Evolutionary conservation across 2,888 invertebrate species (phyloP), one percentile per base, ranked within the genome.

Genomic region (Ypsolopha scabrella): DNA sequence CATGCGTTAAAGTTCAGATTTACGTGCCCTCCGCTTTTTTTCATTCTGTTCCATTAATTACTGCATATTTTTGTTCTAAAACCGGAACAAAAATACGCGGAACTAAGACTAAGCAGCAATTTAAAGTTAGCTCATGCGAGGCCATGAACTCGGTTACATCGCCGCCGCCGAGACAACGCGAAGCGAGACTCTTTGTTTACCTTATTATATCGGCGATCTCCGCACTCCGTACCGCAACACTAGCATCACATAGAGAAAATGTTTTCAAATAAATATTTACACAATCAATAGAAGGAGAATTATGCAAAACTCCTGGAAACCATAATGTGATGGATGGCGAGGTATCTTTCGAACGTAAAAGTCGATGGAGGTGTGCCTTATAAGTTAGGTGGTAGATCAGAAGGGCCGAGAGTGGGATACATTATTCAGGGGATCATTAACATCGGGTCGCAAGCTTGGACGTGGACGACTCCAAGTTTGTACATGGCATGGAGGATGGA

Each of bases 351-450:
- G 10, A 41, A 61, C 71, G 68, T 81, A 83, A 83, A 85, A 78
- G 85, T 77, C 70, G 67, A 72, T 71, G 67, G 72, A 73, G 70
- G 68, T 71, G 71, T 72, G 72, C 82, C 83, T 72, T 83, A 80
- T 83, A 80, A 59, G 80, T 59, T 36, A 8, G 35, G 48, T 24
- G 48, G 73, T 67, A 72, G 71, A 71, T 68, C 70, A 72, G 71
- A 68, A 14, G 69, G 70, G 67, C 77, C 75, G 67, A 69, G 78
- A 80, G 82, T 76, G 83, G 82, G 75, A 80, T 77, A 80, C 80
- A 82, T 82, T 81, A 82, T 81, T 80, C 80, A 79, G 73, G 75
- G 75, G 83, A 85, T 81, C 83, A 81, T 85, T 83, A 83, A 82
- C 85, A 83, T 83, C 76, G 80, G 70, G 57, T 65, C 59, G 72